These are phyloP conservation scores for Drosophila seclusa DNA, from an alignment of 2,888 invertebrate species.

Conservation along the genomic window DNA sequence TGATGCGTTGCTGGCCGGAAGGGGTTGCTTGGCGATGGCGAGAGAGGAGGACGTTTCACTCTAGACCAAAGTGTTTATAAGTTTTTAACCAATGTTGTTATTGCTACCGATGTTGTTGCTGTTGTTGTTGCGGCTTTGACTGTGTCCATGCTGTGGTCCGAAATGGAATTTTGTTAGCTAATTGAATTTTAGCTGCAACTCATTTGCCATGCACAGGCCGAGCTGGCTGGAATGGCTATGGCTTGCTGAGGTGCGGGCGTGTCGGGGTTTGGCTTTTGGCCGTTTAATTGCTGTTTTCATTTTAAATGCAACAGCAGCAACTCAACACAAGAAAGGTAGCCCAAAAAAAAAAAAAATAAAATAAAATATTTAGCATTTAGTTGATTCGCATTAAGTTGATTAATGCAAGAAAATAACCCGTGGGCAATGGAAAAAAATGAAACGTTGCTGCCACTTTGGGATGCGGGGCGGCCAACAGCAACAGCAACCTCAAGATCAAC, in stretches of 20 bases:
- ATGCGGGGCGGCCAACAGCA: constrained; percentile 13
- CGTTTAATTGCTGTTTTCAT: constrained; percentile 80
- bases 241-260: constrained; percentile 13
- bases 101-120: constrained; percentile 40
- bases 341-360: constrained; percentile 20
- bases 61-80: constrained; percentile 73
- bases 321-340: constrained; percentile 33
- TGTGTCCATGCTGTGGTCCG: constrained; percentile 66
- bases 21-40: constrained; percentile 29
- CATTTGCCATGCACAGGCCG: constrained; percentile 73
- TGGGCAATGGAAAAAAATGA: constrained; percentile 30
- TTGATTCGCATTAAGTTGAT: constrained; percentile 73
- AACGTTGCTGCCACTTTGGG: constrained; percentile 2
- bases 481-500: constrained; percentile 17
- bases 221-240: constrained; percentile 5
- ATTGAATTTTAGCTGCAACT: constrained; percentile 81
- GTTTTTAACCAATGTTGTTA: constrained; percentile 63
- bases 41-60: constrained; percentile 13
- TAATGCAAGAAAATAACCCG: constrained; percentile 67
- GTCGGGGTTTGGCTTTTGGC: constrained; percentile 71
- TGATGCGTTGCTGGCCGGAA: constrained; percentile 53
- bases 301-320: constrained; percentile 49
- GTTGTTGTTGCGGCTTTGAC: constrained; percentile 49
- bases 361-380: constrained; percentile 51
- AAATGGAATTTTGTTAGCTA: constrained; percentile 80